These are phyloP conservation scores for Psittacula derbiana DNA, from an alignment of 2,797 vertebrate species.

Conservation along the genomic window DNA sequence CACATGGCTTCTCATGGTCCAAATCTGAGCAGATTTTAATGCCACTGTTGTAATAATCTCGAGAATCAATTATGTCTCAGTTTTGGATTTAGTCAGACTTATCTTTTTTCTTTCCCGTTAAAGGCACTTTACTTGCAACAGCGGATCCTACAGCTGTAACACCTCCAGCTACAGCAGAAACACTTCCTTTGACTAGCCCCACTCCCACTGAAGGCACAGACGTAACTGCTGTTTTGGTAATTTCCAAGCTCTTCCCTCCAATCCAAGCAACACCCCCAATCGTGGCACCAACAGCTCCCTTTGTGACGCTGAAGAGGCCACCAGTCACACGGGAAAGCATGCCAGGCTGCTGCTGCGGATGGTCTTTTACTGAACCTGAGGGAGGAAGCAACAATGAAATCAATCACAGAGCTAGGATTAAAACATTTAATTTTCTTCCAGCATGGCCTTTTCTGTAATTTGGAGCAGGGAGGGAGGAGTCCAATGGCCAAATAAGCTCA, in stretches of 20 bases:
- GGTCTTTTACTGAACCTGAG: conserved; percentile 87
- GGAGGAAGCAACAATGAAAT: not conserved
- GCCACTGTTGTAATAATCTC: conserved; percentile 57
- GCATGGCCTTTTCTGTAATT: not conserved
- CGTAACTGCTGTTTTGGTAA: conserved; percentile 92
- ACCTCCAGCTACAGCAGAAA: conserved; percentile 91
- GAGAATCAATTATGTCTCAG: conserved; percentile 26
- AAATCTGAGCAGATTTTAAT: conserved; percentile 64
- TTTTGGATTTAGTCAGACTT: conserved; percentile 90
- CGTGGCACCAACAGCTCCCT: conserved; percentile 91
- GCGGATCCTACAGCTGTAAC: conserved; percentile 91
- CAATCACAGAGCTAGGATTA: not conserved
- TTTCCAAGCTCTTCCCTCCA: conserved; percentile 91
- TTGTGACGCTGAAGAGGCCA: conserved; percentile 91
- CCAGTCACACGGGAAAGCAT: conserved; percentile 91
- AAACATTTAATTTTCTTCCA: not conserved
- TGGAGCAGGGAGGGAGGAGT: not conserved
- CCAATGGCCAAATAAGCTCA: not conserved
- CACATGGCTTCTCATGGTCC: conserved; percentile 71
- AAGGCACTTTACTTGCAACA: conserved; percentile 92
- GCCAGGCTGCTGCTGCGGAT: conserved; percentile 87
- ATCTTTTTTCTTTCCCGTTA: conserved; percentile 94
- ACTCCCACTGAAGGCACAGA: conserved; percentile 90
- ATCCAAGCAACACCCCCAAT: conserved; percentile 93
- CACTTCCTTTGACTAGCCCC: conserved; percentile 91